phyloP scores from a whole-genome alignment of 2,113 vertebrate species.

The Sigmodon hispidus region DNA sequence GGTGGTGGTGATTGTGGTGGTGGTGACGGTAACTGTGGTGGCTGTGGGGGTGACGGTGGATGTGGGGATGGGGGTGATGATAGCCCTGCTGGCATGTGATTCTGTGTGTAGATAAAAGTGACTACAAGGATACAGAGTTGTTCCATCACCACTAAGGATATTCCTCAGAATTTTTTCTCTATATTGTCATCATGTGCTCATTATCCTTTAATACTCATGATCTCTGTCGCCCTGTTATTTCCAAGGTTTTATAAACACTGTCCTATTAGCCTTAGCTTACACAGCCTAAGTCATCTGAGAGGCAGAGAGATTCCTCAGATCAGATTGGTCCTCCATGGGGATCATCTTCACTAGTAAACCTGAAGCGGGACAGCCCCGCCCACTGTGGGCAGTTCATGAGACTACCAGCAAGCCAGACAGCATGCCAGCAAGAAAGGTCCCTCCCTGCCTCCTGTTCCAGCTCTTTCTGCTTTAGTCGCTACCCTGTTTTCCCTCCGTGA shows the following conservation, averaged over 20 bases:
- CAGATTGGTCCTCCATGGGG: not conserved
- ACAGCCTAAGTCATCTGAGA: not conserved
- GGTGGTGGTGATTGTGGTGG: too few species aligned
- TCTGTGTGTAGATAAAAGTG: not conserved
- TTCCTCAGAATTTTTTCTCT: not conserved
- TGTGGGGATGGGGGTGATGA: not conserved
- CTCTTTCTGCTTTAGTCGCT: not conserved
- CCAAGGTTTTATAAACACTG: not conserved
- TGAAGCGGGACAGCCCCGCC: not conserved
- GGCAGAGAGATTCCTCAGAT: not conserved
- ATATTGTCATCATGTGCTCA: not conserved
- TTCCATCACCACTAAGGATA: not conserved
- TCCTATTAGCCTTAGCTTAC: too few species aligned
- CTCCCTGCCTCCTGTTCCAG: not conserved
- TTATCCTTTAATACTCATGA: not conserved
- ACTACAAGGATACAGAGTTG: not conserved
- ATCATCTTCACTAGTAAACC: not conserved
- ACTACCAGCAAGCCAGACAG: not conserved
- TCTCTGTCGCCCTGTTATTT: not conserved
- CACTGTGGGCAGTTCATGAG: not conserved
- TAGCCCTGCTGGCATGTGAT: not conserved
- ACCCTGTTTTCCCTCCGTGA: not conserved
- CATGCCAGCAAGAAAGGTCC: not conserved
- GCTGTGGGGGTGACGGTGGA: not conserved
- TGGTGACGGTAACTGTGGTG: not conserved